phyloP scores from a whole-genome alignment of 2,797 vertebrate genomes.

The Cyprinella venusta region DNA sequence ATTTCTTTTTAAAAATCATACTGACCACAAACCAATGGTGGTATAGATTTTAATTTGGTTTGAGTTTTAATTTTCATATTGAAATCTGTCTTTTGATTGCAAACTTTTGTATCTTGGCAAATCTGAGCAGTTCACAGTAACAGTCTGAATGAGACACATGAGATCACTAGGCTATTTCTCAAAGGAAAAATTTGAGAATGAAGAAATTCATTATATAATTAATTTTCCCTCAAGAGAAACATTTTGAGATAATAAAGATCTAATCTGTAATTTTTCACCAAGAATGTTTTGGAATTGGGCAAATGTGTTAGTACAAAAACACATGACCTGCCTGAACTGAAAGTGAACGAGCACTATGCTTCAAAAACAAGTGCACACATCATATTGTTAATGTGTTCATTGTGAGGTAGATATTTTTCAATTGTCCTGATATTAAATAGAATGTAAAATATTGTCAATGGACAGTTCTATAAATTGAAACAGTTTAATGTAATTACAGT shows the following conservation, averaged over 20 bases:
- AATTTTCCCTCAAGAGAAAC: not conserved
- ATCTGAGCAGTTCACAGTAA: not conserved
- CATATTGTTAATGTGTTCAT: not conserved
- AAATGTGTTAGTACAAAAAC: not conserved
- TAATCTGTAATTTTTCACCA: not conserved
- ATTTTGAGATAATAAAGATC: not conserved
- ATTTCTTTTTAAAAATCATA: too few species aligned
- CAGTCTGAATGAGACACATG: not conserved
- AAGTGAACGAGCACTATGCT: not conserved
- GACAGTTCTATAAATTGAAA: not conserved
- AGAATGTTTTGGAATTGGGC: not conserved
- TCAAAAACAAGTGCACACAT: not conserved
- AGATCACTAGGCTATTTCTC: not conserved
- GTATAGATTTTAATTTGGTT: not conserved
- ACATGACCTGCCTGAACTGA: not conserved
- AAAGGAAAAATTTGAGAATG: not conserved
- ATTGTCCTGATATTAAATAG: not conserved
- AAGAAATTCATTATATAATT: not conserved
- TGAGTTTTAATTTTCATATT: too few species aligned
- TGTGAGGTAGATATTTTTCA: not conserved
- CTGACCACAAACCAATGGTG: not conserved
- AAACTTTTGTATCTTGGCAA: not conserved
- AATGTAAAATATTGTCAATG: not conserved
- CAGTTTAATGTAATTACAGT: constrained; percentile 2
- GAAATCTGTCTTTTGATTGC: not conserved